A percentile compares a stretch with the other conserved stretches of the same genome.
phyloP scores from a whole-genome alignment of 2,888 invertebrate genomes.

The Cryptops parisi region DNA sequence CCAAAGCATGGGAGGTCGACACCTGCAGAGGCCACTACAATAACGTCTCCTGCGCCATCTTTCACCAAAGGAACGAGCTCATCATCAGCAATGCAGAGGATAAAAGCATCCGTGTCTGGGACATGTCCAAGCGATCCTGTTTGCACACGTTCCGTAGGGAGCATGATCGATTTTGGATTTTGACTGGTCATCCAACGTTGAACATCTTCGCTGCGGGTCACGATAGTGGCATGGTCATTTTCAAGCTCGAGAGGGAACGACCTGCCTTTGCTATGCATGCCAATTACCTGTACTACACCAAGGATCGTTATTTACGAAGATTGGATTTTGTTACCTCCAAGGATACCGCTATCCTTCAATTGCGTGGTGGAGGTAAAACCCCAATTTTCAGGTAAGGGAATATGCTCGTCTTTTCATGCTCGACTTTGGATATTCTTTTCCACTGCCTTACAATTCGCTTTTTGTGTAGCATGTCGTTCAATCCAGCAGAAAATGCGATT shows the following conservation, averaged over 20 bases:
- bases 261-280: constrained; percentile 91
- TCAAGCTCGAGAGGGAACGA: constrained; percentile 81
- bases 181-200: constrained; percentile 83
- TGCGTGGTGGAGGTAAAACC: constrained; percentile 62
- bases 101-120: constrained; percentile 96
- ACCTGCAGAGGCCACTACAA: constrained; percentile 99
- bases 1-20: constrained; percentile 82
- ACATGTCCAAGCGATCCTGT: constrained; percentile 87
- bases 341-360: constrained; percentile 82
- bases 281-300: constrained; percentile 88
- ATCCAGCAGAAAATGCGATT: constrained; percentile 92
- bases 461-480: constrained; percentile 71
- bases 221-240: constrained; percentile 92
- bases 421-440: too few relatives aligned
- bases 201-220: constrained; percentile 99
- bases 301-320: constrained; percentile 77
- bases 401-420: too few relatives aligned
- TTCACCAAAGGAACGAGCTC: constrained; percentile 93
- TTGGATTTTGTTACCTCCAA: constrained; percentile 87
- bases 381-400: constrained; percentile 46
- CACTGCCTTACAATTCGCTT: constrained; percentile 80
- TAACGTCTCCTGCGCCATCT: constrained; percentile 94
- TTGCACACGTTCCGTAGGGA: constrained; percentile 86
- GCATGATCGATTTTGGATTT: constrained; percentile 94
- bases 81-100: constrained; percentile 96